Base-by-base conservation (phyloP, 2,888 invertebrate species). In the Brenthis daphne region DNA sequence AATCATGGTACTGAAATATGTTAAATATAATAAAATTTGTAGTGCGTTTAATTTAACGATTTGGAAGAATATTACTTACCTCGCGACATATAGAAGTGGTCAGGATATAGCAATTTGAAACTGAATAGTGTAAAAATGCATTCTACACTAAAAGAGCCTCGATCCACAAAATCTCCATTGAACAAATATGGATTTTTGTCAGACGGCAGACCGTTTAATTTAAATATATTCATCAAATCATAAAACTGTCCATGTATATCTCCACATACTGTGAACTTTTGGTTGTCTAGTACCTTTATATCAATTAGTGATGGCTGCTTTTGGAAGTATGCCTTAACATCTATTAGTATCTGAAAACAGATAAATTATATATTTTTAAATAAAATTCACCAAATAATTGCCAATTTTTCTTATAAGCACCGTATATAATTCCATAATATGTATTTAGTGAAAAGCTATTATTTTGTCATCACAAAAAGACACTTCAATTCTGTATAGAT, bases 181-280 rank as follows among this genome's bases (percentile, higher is more conserved):
- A 99, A 99, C 77, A 99, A 93, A 92, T 99, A 99, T 65, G 99
- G 99, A 93, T 99, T 99, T 43, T 95, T 95, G 84, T 96, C 95
- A 0, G 98, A 98, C 8, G 99, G 99, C 71, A 98, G 91, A n/a
- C 99, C 99, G 85, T 99, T 99, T 75, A 99, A 94, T 79, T 98
- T 94, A 90, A 99, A 99, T 81, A 99, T 98, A 89, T 99, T 99
- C 95, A 99, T 95, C 72, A 99, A 94, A 92, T 99, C 99, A 85
- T 98, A 99, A 94, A 96, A 99, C 90, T 99, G 99, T 66, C 99
- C 99, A 85, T 99, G 99, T 76, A 99, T 98, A 88, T 99, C 99
- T 13, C 99, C 99, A 87, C 99, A 99, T 64, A 99, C 97, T 55
- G 99, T 99, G 88, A 99, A 99, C 90, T 99, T 99, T 71, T 95